phyloP scores from a whole-genome alignment of 2,113 vertebrate species.

The Python bivittatus region DNA sequence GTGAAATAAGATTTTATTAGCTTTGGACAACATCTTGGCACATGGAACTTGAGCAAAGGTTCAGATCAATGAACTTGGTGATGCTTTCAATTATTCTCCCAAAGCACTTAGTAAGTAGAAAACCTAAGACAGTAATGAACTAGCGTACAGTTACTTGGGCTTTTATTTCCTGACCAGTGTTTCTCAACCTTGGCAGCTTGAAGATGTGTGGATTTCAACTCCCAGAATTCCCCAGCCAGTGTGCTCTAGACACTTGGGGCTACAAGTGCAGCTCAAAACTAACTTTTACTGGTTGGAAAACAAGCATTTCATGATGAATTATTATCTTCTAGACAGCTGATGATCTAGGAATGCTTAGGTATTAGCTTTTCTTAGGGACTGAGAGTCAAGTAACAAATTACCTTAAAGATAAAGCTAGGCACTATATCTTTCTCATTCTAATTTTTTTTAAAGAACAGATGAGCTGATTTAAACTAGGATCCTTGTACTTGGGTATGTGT shows the following conservation, averaged over 20 bases:
- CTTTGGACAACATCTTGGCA: background rate
- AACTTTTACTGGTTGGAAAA: background rate
- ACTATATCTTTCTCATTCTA: background rate
- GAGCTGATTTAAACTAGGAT: background rate
- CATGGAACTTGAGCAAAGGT: background rate
- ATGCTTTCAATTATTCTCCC: slow-evolving; percentile 1
- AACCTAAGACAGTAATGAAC: background rate
- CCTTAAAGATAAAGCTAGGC: background rate
- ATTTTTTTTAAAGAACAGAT: background rate
- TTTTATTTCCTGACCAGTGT: background rate
- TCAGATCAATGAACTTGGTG: background rate
- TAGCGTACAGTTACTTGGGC: background rate
- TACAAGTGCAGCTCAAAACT: background rate
- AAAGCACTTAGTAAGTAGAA: background rate
- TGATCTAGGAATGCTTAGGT: background rate
- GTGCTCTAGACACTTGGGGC: background rate
- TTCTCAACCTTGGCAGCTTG: too few relatives aligned
- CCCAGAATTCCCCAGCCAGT: too few relatives aligned
- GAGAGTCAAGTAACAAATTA: background rate
- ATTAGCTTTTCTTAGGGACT: background rate
- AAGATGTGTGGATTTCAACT: too few relatives aligned
- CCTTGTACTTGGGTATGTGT: too few relatives aligned
- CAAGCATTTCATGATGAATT: background rate
- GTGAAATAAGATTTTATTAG: slow-evolving; percentile 4
- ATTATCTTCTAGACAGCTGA: background rate